These are phyloP conservation scores for Cherax destructor DNA, from an alignment of 1,140 invertebrate genomes.

Conservation along the genomic window DNA sequence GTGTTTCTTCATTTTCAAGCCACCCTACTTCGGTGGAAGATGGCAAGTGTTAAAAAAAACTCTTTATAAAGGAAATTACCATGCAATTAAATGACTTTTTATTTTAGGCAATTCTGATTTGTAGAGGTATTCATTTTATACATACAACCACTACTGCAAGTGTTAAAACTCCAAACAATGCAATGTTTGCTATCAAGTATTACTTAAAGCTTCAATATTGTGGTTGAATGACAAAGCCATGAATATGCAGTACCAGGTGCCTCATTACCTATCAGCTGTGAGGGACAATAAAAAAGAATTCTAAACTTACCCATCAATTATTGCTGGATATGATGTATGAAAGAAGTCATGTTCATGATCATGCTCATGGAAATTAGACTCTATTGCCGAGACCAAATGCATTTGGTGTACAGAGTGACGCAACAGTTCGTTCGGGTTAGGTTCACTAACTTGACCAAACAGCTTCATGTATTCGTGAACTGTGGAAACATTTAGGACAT, in stretches of 20 bases:
- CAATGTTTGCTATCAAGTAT: too few species aligned
- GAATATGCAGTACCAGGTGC: not conserved
- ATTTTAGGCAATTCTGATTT: too few species aligned
- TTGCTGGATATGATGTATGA: constrained; percentile 10
- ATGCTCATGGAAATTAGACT: constrained; percentile 26
- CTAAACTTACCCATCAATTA: constrained; percentile 18
- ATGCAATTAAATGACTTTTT: too few species aligned
- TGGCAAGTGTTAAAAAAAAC: too few species aligned
- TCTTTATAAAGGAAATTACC: too few species aligned
- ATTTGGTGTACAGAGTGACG: constrained; percentile 59
- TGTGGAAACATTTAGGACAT: not conserved
- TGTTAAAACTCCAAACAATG: too few species aligned
- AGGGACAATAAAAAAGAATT: not conserved
- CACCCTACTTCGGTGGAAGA: too few species aligned
- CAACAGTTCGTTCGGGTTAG: constrained; percentile 47
- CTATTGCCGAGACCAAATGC: constrained; percentile 28
- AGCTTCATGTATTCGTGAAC: constrained; percentile 54
- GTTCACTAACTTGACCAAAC: constrained; percentile 57
- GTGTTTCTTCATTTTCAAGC: too few species aligned
- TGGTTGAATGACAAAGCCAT: too few species aligned
- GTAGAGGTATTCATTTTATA: too few species aligned
- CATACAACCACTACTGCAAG: too few species aligned
- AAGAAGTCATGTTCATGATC: constrained; percentile 30
- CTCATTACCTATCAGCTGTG: not conserved
- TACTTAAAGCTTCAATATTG: too few species aligned